phyloP scores from a whole-genome alignment of 1,140 invertebrate genomes.

The Drosophila miranda region DNA sequence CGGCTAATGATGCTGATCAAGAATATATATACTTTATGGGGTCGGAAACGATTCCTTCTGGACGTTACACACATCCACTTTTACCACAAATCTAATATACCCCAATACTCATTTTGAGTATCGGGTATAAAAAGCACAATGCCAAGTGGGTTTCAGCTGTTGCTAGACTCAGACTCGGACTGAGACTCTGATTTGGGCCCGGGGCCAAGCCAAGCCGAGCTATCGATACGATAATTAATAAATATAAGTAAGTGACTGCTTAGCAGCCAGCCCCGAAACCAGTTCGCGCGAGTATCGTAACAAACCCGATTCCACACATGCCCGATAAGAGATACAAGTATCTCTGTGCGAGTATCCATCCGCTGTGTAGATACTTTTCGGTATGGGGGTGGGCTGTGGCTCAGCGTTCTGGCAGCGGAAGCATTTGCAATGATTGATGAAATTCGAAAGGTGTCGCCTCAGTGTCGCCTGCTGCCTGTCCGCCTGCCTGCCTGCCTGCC shows the following conservation, averaged over 20 bases:
- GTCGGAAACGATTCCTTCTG: no score
- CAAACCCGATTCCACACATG: conserved; percentile 46
- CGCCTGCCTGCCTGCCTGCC: neutral
- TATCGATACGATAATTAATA: conserved; percentile 79
- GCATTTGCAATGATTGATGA: conserved; percentile 67
- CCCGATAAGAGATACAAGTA: conserved; percentile 64
- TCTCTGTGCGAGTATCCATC: neutral
- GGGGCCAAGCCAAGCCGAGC: conserved; percentile 22
- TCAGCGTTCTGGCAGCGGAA: conserved; percentile 49
- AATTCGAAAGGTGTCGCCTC: conserved; percentile 58
- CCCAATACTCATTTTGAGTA: no score
- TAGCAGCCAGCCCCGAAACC: conserved; percentile 43
- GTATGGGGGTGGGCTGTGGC: no score
- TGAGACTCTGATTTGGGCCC: no score
- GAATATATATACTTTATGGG: no score
- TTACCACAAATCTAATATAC: no score
- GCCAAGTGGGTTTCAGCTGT: conserved; percentile 41
- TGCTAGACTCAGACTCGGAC: conserved; percentile 8
- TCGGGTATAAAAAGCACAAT: conserved; percentile 54
- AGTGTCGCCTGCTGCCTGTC: neutral
- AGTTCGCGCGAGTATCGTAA: conserved; percentile 50
- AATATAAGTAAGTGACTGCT: conserved; percentile 53
- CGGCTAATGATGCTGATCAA: no score
- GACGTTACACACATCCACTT: no score
- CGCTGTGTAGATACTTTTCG: neutral